Conservation (phyloP, 2,797 vertebrate genomes). For the Mormyrus proboscirostris region DNA sequence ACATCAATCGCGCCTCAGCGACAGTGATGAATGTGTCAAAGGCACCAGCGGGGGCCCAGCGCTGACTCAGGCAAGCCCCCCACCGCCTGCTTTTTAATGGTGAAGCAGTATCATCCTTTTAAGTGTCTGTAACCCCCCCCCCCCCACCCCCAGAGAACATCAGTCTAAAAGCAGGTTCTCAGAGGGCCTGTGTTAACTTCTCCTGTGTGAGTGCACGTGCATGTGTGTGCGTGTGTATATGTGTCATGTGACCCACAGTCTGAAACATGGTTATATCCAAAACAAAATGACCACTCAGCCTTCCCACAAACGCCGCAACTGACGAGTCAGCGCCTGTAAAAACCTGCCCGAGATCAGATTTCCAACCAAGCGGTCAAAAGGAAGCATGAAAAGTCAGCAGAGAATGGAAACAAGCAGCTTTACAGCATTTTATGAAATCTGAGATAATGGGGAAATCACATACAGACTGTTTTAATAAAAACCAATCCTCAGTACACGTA, state of each 20-base stretch:
- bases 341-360: background rate
- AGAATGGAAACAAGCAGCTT: background rate
- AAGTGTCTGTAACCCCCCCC: background rate
- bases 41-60: background rate
- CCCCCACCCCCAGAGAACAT: background rate
- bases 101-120: conserved; percentile 4
- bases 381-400: background rate
- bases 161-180: conserved; percentile 1
- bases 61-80: conserved; percentile 1
- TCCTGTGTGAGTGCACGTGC: background rate
- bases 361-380: background rate
- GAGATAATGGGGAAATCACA: background rate
- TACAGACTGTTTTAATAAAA: background rate
- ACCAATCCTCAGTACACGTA: background rate
- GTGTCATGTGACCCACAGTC: background rate
- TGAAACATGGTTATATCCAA: background rate
- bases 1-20: background rate
- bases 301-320: background rate
- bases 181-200: background rate
- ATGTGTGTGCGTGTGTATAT: background rate
- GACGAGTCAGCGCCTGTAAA: background rate
- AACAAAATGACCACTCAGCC: background rate
- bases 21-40: conserved; percentile 13
- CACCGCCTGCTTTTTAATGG: background rate
- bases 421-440: background rate